Conservation (phyloP, 2,888 invertebrate genomes). For the Amphimallon solstitiale region DNA sequence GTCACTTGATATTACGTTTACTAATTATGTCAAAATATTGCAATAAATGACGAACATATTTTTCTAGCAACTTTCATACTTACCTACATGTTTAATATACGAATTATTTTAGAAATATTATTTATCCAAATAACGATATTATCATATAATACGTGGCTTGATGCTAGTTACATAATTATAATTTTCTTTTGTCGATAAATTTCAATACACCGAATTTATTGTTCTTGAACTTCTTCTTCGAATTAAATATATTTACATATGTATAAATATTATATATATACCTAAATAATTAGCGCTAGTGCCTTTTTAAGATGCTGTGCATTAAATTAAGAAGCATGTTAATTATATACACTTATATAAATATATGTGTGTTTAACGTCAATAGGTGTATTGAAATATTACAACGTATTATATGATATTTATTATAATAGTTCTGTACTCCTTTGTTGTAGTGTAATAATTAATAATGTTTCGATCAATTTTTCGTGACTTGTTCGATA, state of each 20-base stretch:
- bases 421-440: background rate
- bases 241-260: slow-evolving; percentile 15
- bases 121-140: background rate
- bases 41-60: slow-evolving; percentile 17
- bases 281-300: slow-evolving; percentile 24
- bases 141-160: slow-evolving; percentile 14
- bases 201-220: slow-evolving; percentile 17
- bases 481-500: too few relatives aligned
- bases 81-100: too few relatives aligned
- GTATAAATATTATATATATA: slow-evolving; percentile 4
- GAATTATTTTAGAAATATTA: background rate
- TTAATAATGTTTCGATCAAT: background rate
- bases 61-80: slow-evolving; percentile 11
- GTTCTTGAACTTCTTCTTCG: too few relatives aligned
- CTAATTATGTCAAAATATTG: background rate
- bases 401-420: slow-evolving; percentile 3
- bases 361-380: slow-evolving; percentile 5
- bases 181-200: slow-evolving; percentile 1
- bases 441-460: background rate
- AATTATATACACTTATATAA: slow-evolving; percentile 6
- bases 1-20: slow-evolving; percentile 1
- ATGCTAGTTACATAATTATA: background rate
- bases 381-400: slow-evolving; percentile 22
- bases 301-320: slow-evolving; percentile 32
- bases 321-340: slow-evolving; percentile 30